phyloP scores from a whole-genome alignment of 2,113 vertebrate species.

The Abramis brama region DNA sequence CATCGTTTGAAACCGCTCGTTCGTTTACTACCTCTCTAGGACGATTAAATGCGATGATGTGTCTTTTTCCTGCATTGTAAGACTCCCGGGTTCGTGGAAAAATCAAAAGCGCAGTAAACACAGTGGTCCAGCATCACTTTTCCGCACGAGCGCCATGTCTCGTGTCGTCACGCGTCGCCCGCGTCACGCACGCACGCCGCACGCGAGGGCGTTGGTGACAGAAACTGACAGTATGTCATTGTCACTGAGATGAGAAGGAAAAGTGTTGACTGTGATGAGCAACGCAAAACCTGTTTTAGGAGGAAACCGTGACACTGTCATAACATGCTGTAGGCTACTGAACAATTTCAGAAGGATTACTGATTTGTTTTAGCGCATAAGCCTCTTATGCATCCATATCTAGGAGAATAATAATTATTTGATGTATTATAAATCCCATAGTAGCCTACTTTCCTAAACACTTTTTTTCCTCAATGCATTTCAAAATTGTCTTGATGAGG shows the following conservation, averaged over 20 bases:
- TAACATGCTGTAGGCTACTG: background rate
- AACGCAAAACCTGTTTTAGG: background rate
- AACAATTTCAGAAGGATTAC: no score
- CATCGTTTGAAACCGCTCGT: conserved; percentile 58
- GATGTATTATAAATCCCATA: background rate
- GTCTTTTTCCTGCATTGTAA: conserved; percentile 22
- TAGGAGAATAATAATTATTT: background rate
- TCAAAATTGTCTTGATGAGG: no score
- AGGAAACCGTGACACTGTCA: background rate
- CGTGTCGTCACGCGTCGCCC: conserved; percentile 56
- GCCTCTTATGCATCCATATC: background rate
- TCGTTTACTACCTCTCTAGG: conserved; percentile 51
- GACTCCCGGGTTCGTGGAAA: conserved; percentile 20
- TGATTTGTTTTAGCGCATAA: background rate
- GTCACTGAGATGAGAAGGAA: background rate
- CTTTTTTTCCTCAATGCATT: no score
- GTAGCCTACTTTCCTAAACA: no score
- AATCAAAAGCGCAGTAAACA: conserved; percentile 55
- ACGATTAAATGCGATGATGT: conserved; percentile 53
- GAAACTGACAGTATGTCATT: background rate
- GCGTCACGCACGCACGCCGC: conserved; percentile 30
- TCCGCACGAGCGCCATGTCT: conserved; percentile 77
- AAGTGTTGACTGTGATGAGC: background rate
- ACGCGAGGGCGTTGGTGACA: background rate
- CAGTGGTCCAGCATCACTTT: conserved; percentile 65